Conservation (phyloP, 2,113 vertebrate genomes). For the Gorilla gorilla region DNA sequence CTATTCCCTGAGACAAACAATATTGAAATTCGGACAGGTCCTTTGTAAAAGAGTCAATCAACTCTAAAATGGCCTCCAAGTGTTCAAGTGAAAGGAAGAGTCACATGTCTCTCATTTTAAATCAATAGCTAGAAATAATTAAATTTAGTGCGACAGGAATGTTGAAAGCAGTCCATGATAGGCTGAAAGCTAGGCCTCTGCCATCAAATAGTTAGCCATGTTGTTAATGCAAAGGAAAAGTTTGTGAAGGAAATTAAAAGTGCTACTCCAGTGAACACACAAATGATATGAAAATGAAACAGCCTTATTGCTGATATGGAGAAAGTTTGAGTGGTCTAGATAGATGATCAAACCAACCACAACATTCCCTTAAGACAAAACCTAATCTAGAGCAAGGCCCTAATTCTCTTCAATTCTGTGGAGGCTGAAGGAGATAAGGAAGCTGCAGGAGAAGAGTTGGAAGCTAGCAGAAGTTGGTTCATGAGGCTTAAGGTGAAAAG, state of each 20-base stretch:
- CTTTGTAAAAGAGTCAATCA: not conserved
- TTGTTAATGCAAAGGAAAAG: not conserved
- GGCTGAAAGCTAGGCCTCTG: not conserved
- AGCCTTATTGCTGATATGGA: not conserved
- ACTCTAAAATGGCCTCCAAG: not conserved
- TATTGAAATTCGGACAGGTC: not conserved
- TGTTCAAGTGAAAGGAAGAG: not conserved
- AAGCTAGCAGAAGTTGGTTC: not conserved
- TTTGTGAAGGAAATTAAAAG: not conserved
- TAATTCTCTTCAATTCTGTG: not conserved
- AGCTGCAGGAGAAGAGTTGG: not conserved
- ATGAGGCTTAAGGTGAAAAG: not conserved
- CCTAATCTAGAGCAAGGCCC: not conserved
- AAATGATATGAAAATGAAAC: not conserved
- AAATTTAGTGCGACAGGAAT: not conserved
- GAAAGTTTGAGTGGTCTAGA: not conserved
- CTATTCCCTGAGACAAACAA: not conserved
- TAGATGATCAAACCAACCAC: not conserved
- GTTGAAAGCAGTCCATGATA: not conserved
- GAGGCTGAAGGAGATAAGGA: not conserved
- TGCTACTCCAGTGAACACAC: not conserved
- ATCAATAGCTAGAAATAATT: not conserved
- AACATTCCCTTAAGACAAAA: not conserved
- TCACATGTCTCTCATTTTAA: not conserved
- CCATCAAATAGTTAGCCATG: not conserved